Base-by-base conservation (phyloP, 1,140 invertebrate species). In the Ceratina australensis region DNA sequence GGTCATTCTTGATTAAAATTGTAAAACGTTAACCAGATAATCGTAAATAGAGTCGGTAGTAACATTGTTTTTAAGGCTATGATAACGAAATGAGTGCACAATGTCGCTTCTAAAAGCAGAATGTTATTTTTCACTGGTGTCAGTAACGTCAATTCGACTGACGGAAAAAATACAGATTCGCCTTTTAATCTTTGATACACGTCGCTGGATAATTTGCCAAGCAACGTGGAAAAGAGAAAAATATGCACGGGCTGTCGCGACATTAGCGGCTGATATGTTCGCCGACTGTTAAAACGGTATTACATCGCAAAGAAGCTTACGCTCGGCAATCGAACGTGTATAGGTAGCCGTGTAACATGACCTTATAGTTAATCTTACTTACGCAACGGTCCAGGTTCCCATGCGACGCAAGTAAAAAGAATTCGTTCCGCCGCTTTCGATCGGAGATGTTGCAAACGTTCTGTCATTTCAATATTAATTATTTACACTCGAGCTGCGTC, bases 131-230 rank as follows among this genome's bases (percentile, higher is more conserved):
- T n/a, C n/a, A n/a, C n/a, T n/a, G n/a, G n/a, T 5, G 28, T 33
- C 28, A 5, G 28, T 2, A 33, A 33, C 5, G 28, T 52, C 50
- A 15, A 52, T 52, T 1, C 12, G 20, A 8, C 33, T 47, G 76
- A 76, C 33, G 54, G 1, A 16, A 61, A 61, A 80, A 64, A 33
- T 33, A 54, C 22, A 68, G 72, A 81, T 78, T 84, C 50, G 67
- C 61, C n/a, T 74, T 81, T n/a, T n/a, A 81, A 84, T 85, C 79
- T 65, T 42, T 73, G 47, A 72, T 73, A 80, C 69, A 60, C 72
- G 75, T 81, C 78, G 24, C 59, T 52, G 65, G 26, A 63, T 47
- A 85, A 81, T 81, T 80, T 80, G 72, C 79, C 74, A 81, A 57
- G 49, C 59, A 28, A 60, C 57, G 18, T 61, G 66, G 2, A 18